A percentile compares a stretch with the other conserved stretches of the same genome.
phyloP scores from a whole-genome alignment of 2,888 invertebrate genomes.

The Eudasyphora cyanicolor region DNA sequence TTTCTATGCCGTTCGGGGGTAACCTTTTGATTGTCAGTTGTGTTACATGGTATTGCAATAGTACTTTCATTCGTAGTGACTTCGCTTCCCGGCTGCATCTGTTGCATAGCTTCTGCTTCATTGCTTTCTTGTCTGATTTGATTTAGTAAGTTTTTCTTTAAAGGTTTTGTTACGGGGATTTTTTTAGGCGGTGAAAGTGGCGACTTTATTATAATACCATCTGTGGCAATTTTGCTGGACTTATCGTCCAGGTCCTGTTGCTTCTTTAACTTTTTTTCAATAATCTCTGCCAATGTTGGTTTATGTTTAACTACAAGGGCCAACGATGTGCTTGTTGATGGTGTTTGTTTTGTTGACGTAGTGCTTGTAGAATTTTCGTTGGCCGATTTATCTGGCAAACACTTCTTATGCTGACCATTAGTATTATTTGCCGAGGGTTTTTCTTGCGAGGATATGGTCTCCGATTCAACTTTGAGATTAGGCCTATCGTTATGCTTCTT shows the following conservation, averaged over 20 bases:
- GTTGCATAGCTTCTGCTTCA: slow-evolving; percentile 70
- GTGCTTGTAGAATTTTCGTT: not conserved
- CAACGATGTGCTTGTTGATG: not conserved
- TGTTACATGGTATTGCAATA: not conserved
- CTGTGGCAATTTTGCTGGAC: not conserved
- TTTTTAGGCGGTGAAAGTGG: slow-evolving; percentile 67
- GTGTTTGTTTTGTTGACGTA: not conserved
- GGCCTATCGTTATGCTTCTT: slow-evolving; percentile 62
- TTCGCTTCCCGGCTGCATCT: slow-evolving; percentile 73
- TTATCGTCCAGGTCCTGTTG: slow-evolving; percentile 67
- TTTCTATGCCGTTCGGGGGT: slow-evolving; percentile 71
- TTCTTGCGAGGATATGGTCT: not conserved
- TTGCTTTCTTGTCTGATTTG: slow-evolving; percentile 74
- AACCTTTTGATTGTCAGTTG: slow-evolving; percentile 11
- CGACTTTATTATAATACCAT: not conserved
- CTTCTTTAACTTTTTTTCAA: slow-evolving; percentile 75
- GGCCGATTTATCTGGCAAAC: not conserved
- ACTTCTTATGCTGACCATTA: not conserved
- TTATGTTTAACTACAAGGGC: slow-evolving; percentile 67
- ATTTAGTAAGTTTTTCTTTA: slow-evolving; percentile 74
- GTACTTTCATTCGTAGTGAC: slow-evolving; percentile 34
- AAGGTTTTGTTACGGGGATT: slow-evolving; percentile 73
- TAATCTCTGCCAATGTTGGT: slow-evolving; percentile 74
- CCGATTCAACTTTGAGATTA: not conserved
- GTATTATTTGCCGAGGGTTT: not conserved